These are phyloP conservation scores for Ophion costatus DNA, from an alignment of 2,888 invertebrate species.

Conservation along the genomic window DNA sequence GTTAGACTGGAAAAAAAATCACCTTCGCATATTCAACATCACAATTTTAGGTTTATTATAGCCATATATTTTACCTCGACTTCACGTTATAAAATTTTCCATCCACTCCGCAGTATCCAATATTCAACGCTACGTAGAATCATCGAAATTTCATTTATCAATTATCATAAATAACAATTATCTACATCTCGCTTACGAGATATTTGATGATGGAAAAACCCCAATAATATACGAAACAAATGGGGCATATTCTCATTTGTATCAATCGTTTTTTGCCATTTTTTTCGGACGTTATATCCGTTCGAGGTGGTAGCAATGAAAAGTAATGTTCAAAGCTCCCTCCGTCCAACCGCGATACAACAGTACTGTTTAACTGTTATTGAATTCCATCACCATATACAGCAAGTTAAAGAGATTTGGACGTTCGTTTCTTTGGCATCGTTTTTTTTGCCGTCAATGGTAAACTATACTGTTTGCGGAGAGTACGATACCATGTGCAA, in stretches of 20 bases:
- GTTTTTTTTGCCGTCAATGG: not conserved
- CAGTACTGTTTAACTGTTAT: not conserved
- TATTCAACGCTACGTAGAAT: not conserved
- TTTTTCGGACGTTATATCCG: not conserved
- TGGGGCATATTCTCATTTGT: not conserved
- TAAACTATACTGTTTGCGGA: not conserved
- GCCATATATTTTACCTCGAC: not conserved
- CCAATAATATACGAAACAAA: not conserved
- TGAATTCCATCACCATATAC: not conserved
- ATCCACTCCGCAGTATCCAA: not conserved
- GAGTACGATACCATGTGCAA: not conserved
- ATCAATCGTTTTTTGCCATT: not conserved
- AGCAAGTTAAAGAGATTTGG: not conserved
- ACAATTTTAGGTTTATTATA: not conserved
- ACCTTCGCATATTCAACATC: not conserved
- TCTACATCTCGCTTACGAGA: not conserved
- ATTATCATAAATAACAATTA: not conserved
- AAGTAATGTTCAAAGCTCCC: not conserved
- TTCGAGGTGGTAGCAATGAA: not conserved
- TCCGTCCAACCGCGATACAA: not conserved
- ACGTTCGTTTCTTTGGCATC: not conserved
- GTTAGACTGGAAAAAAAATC: not conserved
- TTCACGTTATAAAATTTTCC: not conserved
- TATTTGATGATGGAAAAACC: not conserved
- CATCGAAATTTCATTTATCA: not conserved